Percentiles rank a stretch among this genome's conserved stretches.
These are phyloP conservation scores for Horisme vitalbata DNA, from an alignment of 2,888 invertebrate species.

Conservation along the genomic window DNA sequence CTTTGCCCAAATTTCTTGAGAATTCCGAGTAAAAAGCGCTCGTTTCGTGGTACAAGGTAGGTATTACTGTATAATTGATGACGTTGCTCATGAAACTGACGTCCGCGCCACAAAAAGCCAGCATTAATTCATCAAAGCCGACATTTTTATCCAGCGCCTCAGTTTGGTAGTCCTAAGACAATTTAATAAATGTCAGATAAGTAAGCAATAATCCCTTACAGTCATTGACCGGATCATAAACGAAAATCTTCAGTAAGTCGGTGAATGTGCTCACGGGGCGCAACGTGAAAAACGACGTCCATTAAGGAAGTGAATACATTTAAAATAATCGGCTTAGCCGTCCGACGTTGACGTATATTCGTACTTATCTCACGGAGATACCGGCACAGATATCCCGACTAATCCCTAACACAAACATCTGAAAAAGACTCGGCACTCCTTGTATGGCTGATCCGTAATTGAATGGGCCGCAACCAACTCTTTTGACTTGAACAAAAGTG, in stretches of 20 bases:
- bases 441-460: slow-evolving; percentile 75
- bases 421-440: slow-evolving; percentile 79
- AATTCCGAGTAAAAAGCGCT: slow-evolving; percentile 12
- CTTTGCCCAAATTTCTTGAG: slow-evolving; percentile 6
- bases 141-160: slow-evolving; percentile 44
- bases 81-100: slow-evolving; percentile 30
- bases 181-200: slow-evolving; percentile 71
- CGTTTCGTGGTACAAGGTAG: slow-evolving; percentile 16
- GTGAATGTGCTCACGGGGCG: slow-evolving; percentile 60
- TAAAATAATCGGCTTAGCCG: slow-evolving; percentile 83
- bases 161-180: slow-evolving; percentile 49
- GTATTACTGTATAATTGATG: slow-evolving; percentile 27
- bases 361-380: slow-evolving; percentile 82
- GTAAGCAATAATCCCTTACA: slow-evolving; percentile 66
- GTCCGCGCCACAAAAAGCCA: slow-evolving; percentile 33
- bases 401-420: slow-evolving; percentile 81
- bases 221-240: slow-evolving; percentile 81
- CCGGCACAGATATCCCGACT: slow-evolving; percentile 80
- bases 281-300: slow-evolving; percentile 79
- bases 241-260: slow-evolving; percentile 79
- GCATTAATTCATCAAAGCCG: slow-evolving; percentile 44
- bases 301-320: slow-evolving; percentile 84
- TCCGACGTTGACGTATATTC: slow-evolving; percentile 83
- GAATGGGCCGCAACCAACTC: slow-evolving; percentile 70
- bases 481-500: slow-evolving; percentile 80